Evolutionary conservation across 2,888 invertebrate species (phyloP), one percentile per base, ranked within the genome.

Genomic region (Cremastinae sp.): DNA sequence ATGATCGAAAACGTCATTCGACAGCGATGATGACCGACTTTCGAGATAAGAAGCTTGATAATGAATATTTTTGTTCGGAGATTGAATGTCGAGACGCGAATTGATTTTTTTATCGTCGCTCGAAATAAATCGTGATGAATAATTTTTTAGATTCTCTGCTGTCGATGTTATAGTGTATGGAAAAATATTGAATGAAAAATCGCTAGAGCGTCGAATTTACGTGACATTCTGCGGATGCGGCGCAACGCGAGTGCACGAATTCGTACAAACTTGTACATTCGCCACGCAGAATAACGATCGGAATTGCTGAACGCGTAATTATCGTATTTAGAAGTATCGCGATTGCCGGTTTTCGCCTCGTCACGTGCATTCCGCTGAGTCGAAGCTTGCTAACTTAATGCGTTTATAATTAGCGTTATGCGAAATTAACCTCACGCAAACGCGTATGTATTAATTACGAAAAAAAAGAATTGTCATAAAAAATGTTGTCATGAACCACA

Each of bases 321-420:
- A 69, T 76, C 65, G 73, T 65, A 22, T 53, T 70, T 59, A 51
- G 51, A 61, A 56, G 35, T 45, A 18, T 73, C 64, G 28, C 65
- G 65, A 74, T 76, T 76, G 76, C 49, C 35, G 65, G 49, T 35
- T 76, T 76, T 76, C 58, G 69, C 47, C 62, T 58, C 22, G 62
- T 14, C 43, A 68, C 39, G 22, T 70, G 62, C 70, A 65, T 73
- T 58, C 51, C 58, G 35, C 64, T 18, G 53, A 53, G 56, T 76
- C 58, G 28, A 72, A 72, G 62, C 68, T 72, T 45, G 22, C 12
- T 62, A 58, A 64, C 68, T 18, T 73, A 55, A 76, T 76, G 73
- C 61, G 14, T 69, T 76, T 76, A 55, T 76, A 74, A 76, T 76
- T 74, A 59, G 39, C 65, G 58, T 35, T 53, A 35, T 49, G 66